These are phyloP conservation scores for Ephydatia muelleri DNA, from an alignment of 37 sponge, comb jelly and placozoan genomes.

Conservation along the genomic window DNA sequence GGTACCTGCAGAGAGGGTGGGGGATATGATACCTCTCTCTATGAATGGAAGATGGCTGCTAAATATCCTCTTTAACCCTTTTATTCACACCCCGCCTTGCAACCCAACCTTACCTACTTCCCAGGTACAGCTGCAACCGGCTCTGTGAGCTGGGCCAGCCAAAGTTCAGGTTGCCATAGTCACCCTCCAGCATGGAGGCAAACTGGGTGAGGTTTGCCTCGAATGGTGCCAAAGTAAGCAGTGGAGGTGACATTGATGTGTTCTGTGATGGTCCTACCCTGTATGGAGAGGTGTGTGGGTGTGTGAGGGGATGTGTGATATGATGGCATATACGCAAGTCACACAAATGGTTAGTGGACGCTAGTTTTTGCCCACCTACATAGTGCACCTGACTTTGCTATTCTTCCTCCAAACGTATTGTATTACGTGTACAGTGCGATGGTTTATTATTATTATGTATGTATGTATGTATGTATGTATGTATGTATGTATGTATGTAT, in stretches of 20 bases:
- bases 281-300: background rate
- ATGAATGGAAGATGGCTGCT: background rate
- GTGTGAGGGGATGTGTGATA: background rate
- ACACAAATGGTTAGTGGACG: background rate
- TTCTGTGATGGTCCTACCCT: background rate
- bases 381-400: too few relatives aligned
- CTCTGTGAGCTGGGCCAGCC: conserved; percentile 31
- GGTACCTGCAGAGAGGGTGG: conserved; percentile 43
- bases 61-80: background rate
- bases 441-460: too few relatives aligned
- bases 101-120: conserved; percentile 25
- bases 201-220: background rate
- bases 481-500: too few relatives aligned
- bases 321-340: background rate
- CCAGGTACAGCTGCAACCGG: conserved; percentile 23
- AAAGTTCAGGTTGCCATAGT: conserved; percentile 20
- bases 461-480: too few relatives aligned
- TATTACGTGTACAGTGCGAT: too few relatives aligned
- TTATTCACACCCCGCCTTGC: too few relatives aligned
- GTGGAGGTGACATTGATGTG: background rate
- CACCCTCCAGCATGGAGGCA: background rate
- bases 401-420: too few relatives aligned
- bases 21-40: background rate
- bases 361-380: too few relatives aligned
- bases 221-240: background rate